Conservation (phyloP, 2,888 invertebrate genomes). For the Tenthredo distinguenda region DNA sequence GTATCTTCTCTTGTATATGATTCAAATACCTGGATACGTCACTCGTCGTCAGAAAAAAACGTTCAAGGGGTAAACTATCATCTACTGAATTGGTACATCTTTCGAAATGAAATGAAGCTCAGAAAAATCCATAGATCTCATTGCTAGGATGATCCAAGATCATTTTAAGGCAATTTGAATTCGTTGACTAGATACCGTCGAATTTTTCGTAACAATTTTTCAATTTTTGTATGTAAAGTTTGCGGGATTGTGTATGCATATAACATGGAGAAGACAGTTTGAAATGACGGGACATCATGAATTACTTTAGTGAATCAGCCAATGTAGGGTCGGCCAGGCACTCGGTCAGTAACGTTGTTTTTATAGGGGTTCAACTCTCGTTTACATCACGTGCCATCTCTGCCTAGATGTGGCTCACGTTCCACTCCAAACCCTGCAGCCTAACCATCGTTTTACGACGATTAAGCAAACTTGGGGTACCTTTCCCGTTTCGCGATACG, state of each 20-base stretch:
- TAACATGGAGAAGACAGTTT: not conserved
- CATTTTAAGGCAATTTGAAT: not conserved
- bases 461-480: conserved; percentile 24
- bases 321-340: not conserved
- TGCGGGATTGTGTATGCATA: not conserved
- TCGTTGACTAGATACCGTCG: not conserved
- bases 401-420: conserved; percentile 8
- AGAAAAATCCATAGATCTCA: not conserved
- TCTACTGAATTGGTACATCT: not conserved
- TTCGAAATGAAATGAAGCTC: not conserved
- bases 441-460: not conserved
- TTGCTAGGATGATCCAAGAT: not conserved
- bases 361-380: not conserved
- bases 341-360: conserved; percentile 12
- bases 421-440: conserved; percentile 4
- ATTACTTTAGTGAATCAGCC: conserved; percentile 6
- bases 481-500: not conserved
- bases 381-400: conserved; percentile 11
- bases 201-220: not conserved
- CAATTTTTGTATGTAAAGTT: not conserved
- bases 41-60: not conserved
- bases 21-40: not conserved
- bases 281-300: not conserved
- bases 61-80: not conserved
- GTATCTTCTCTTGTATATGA: not conserved